Evolutionary conservation across 2,888 invertebrate genomes (phyloP), one percentile per base, ranked within the genome.

Genomic region (Tipula unca): DNA sequence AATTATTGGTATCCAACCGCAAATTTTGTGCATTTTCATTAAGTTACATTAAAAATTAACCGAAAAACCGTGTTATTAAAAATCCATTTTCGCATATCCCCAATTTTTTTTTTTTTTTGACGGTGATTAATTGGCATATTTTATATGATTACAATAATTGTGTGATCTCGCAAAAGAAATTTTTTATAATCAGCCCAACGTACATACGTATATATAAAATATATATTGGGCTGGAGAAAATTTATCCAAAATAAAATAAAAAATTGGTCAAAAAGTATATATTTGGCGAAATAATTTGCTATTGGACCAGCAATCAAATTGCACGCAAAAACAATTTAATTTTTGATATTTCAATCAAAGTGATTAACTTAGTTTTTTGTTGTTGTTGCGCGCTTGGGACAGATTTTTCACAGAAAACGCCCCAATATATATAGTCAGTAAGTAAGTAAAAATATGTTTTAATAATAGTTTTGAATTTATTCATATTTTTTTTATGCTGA

Each of bases 301-400:
- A 69, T 69, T 25, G 48, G 25, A 69, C 69, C 69, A 20, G 69
- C 25, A 69, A 69, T 69, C 69, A 69, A 69, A 69, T 25, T 69
- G 69, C 69, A 69, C 69, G 69, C 69, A 25, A 20, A 69, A 69
- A 69, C 5, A 17, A 48, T 17, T 17, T 17, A 48, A n/a, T 69
- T 69, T 69, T 69, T 69, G 69, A 69, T 69, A 69, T 69, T 69
- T 69, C 69, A 69, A 69, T 69, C 69, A 69, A 69, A 69, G 25
- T 69, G 69, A 69, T 69, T 69, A 69, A 69, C 48, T 48, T 48
- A 5, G 1, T 69, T 69, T 69, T 69, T 69, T 20, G 6, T 25
- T 69, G 25, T 14, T 69, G n/a, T n/a, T n/a, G n/a, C n/a, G n/a
- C n/a, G 69, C 13, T 25, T 69, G 69, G 69, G 69, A 69, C 69